phyloP scores from a whole-genome alignment of 2,797 vertebrate genomes.

The Sebastolobus alascanus region DNA sequence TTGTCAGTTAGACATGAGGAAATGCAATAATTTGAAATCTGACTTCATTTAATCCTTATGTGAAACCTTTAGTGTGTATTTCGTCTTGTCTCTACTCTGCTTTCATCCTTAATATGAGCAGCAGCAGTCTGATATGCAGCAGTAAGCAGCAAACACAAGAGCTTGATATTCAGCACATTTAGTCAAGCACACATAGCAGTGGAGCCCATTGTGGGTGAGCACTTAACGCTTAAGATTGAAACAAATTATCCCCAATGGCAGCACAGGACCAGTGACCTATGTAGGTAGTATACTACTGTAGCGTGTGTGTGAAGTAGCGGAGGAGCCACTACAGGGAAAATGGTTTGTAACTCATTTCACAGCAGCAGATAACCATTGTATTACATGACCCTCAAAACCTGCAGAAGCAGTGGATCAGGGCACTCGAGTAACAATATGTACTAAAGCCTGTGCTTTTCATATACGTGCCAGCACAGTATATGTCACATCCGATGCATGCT shows the following conservation, averaged over 20 bases:
- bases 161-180: slow-evolving; percentile 43
- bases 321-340: slow-evolving; percentile 29
- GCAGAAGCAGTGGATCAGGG: slow-evolving; percentile 2
- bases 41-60: slow-evolving; percentile 21
- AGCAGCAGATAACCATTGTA: not conserved
- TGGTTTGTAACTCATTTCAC: slow-evolving; percentile 36
- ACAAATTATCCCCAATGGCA: slow-evolving; percentile 35
- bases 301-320: slow-evolving; percentile 18
- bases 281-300: slow-evolving; percentile 3
- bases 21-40: not conserved
- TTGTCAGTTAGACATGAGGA: slow-evolving; percentile 15
- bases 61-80: slow-evolving; percentile 8
- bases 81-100: slow-evolving; percentile 16
- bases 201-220: slow-evolving; percentile 17
- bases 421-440: slow-evolving; percentile 4
- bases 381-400: slow-evolving; percentile 8
- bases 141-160: slow-evolving; percentile 27
- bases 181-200: slow-evolving; percentile 19
- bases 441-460: slow-evolving; percentile 1
- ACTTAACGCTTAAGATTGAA: slow-evolving; percentile 22
- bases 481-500: not conserved
- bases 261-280: slow-evolving; percentile 26
- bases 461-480: not conserved
- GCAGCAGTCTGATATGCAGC: slow-evolving; percentile 28
- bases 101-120: slow-evolving; percentile 24